phyloP scores from a whole-genome alignment of 30 jellyfish, hydroid and myxozoan genomes.

The Clytia hemisphaerica region DNA sequence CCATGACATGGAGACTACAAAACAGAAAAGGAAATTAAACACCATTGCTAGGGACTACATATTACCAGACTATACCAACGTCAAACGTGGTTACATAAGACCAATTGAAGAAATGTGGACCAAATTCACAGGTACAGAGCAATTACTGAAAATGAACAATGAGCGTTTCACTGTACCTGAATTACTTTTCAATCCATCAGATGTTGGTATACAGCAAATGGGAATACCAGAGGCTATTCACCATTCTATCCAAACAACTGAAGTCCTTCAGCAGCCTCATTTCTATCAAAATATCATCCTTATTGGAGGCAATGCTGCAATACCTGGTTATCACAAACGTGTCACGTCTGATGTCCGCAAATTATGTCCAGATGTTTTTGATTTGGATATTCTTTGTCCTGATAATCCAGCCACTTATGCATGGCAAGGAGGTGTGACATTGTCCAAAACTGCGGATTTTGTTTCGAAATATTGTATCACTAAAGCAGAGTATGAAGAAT shows the following conservation, averaged over 20 bases:
- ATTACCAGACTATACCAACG: constrained; percentile 80
- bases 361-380: constrained; percentile 82
- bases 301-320: constrained; percentile 74
- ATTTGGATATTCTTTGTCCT: constrained; percentile 56
- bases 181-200: constrained; percentile 75
- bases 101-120: constrained; percentile 72
- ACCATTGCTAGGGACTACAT: constrained; percentile 77
- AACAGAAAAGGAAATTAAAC: constrained; percentile 46
- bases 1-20: constrained; percentile 49
- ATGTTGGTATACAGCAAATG: constrained; percentile 89
- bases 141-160: constrained; percentile 78
- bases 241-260: constrained; percentile 31
- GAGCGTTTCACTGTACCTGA: constrained; percentile 93
- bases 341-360: constrained; percentile 62
- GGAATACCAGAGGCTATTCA: constrained; percentile 83
- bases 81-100: constrained; percentile 78
- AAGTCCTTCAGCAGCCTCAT: constrained; percentile 54
- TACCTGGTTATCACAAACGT: constrained; percentile 62
- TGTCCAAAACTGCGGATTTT: constrained; percentile 51
- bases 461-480: constrained; percentile 60
- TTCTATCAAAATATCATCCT: constrained; percentile 53
- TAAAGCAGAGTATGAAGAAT: constrained; percentile 76
- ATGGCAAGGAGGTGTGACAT: constrained; percentile 82
- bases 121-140: constrained; percentile 72
- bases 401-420: constrained; percentile 68